Conservation (phyloP, 2,888 invertebrate species). For the Chelonus formosanus region DNA sequence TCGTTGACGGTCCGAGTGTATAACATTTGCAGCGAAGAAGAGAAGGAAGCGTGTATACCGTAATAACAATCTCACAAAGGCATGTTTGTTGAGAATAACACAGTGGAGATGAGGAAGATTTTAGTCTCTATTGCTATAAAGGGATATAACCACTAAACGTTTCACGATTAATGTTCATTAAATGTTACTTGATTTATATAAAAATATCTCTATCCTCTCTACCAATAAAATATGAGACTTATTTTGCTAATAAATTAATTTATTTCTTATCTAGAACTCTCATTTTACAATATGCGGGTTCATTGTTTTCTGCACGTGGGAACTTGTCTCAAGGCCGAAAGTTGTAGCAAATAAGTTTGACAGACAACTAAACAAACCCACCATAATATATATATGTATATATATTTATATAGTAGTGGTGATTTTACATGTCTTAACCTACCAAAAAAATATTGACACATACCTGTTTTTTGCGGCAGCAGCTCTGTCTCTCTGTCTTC, state of each 20-base stretch:
- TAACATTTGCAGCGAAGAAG: slow-evolving; percentile 19
- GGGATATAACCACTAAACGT: slow-evolving; percentile 62
- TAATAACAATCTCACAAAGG: slow-evolving; percentile 42
- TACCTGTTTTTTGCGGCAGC: slow-evolving; percentile 97
- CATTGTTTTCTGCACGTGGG: not conserved
- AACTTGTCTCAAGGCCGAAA: not conserved
- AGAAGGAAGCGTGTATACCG: slow-evolving; percentile 13
- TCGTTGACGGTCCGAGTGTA: slow-evolving; percentile 5
- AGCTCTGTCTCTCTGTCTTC: slow-evolving; percentile 86
- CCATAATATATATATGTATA: not conserved
- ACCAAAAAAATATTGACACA: slow-evolving; percentile 53
- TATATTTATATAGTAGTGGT: not conserved
- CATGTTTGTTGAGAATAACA: slow-evolving; percentile 54
- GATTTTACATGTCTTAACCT: too few species aligned
- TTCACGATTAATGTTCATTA: slow-evolving; percentile 63
- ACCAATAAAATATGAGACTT: too few species aligned
- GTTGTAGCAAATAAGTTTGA: not conserved
- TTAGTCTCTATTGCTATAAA: slow-evolving; percentile 34
- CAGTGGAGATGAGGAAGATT: not conserved
- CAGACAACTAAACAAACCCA: not conserved
- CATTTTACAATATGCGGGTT: too few species aligned
- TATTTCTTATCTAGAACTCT: too few species aligned
- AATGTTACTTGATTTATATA: slow-evolving; percentile 58
- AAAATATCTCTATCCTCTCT: slow-evolving; percentile 17
- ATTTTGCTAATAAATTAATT: too few species aligned